Conservation (phyloP, 2,888 invertebrate genomes). For the Dolichomitus sp. region DNA sequence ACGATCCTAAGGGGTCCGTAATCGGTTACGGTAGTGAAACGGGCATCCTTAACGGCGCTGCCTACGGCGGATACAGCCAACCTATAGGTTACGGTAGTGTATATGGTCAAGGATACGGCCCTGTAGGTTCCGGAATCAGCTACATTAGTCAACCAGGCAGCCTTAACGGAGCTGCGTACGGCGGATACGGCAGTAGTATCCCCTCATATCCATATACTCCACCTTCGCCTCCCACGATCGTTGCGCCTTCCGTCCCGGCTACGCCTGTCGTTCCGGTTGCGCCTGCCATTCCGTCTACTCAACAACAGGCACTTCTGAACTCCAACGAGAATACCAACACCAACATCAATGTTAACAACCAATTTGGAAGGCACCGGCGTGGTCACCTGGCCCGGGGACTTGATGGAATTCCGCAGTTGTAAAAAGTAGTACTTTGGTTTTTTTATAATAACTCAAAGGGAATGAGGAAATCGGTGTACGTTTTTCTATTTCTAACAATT, state of each 20-base stretch:
- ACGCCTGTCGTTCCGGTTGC: not conserved
- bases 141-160: not conserved
- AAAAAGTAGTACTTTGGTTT: not conserved
- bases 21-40: not conserved
- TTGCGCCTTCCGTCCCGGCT: not conserved
- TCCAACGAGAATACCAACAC: conserved; percentile 65
- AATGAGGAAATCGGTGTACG: not conserved
- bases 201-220: conserved; percentile 8
- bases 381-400: conserved; percentile 18
- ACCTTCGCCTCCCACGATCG: conserved; percentile 5
- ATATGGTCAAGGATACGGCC: conserved; percentile 1
- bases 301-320: conserved; percentile 27
- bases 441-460: not conserved
- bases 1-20: too few species aligned
- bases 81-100: not conserved
- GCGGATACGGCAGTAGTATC: not conserved
- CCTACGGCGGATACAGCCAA: not conserved
- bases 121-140: not conserved
- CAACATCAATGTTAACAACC: conserved; percentile 65
- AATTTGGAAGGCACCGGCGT: conserved; percentile 52
- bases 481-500: not conserved
- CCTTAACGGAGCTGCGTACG: not conserved
- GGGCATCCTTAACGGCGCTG: not conserved
- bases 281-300: conserved; percentile 1
- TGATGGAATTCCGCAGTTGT: conserved; percentile 9